Percentiles rank a stretch among this genome's conserved stretches.
Evolutionary conservation across 2,113 vertebrate species (phyloP).

Genomic region (Brachyhypopomus occidentalis): DNA sequence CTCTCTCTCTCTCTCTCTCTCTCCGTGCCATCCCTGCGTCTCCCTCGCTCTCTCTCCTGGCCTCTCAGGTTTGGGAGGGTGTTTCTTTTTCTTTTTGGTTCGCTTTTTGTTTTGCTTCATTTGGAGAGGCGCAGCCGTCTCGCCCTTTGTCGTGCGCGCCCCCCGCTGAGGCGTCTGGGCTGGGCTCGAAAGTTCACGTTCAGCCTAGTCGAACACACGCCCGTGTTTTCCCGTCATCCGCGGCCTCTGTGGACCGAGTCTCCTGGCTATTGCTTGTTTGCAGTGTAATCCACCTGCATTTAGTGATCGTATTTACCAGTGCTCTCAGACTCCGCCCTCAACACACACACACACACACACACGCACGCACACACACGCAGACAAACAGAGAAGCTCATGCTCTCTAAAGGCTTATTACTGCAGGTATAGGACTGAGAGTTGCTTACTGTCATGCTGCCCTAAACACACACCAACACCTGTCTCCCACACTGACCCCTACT

Average conservation of each 20-base stretch:
- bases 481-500: background rate
- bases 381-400: background rate
- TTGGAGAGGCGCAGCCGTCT: background rate
- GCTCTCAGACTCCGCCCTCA: background rate
- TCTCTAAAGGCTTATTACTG: constrained; percentile 20
- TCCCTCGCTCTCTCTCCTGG: too few species aligned
- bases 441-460: constrained; percentile 22
- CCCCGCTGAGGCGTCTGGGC: background rate
- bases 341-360: constrained; percentile 13
- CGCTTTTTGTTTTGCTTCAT: background rate
- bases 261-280: constrained; percentile 7
- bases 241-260: background rate
- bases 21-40: too few species aligned
- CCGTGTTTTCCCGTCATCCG: background rate
- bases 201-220: background rate
- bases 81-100: background rate
- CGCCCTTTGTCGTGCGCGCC: background rate
- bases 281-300: background rate
- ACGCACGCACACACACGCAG: background rate
- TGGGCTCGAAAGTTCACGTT: background rate
- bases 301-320: constrained; percentile 13
- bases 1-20: background rate
- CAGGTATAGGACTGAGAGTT: constrained; percentile 20
- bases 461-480: constrained; percentile 34
- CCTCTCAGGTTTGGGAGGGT: too few species aligned